phyloP scores from a whole-genome alignment of 1,140 invertebrate genomes.

The Aphelinus certus region DNA sequence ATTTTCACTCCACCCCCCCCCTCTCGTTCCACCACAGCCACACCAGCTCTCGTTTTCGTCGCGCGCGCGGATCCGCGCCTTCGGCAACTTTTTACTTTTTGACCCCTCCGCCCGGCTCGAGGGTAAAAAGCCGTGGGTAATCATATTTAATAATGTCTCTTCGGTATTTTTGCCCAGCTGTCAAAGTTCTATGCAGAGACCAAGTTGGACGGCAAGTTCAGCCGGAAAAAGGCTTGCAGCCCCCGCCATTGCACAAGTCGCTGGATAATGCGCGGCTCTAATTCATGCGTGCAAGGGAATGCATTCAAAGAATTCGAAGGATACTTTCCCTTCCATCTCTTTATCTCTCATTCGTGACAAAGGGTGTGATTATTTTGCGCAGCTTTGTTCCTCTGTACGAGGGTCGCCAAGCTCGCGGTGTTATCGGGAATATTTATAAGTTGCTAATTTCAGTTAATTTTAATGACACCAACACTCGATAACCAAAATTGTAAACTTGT shows the following conservation, averaged over 20 bases:
- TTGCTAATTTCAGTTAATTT: too few species aligned
- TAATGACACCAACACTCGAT: too few species aligned
- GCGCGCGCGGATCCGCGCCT: conserved; percentile 28
- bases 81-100: conserved; percentile 58
- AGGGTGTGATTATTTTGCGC: neutral
- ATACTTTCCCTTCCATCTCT: conserved; percentile 5
- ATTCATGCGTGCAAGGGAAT: conserved; percentile 1
- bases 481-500: too few species aligned
- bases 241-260: too few species aligned
- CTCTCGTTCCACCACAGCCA: conserved; percentile 11
- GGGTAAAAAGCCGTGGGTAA: conserved; percentile 50
- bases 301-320: conserved; percentile 23
- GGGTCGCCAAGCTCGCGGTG: too few species aligned
- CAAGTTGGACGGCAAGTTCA: conserved; percentile 46
- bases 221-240: conserved; percentile 32
- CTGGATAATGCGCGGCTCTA: too few species aligned
- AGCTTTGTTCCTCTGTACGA: neutral
- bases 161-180: conserved; percentile 59
- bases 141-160: conserved; percentile 65
- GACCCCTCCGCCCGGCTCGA: conserved; percentile 22
- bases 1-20: conserved; percentile 27
- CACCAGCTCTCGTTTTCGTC: conserved; percentile 42
- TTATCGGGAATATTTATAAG: too few species aligned
- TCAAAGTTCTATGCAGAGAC: conserved; percentile 55
- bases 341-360: neutral